These are phyloP conservation scores for Poeciliopsis turneri DNA, from an alignment of 2,797 vertebrate genomes.

Conservation along the genomic window DNA sequence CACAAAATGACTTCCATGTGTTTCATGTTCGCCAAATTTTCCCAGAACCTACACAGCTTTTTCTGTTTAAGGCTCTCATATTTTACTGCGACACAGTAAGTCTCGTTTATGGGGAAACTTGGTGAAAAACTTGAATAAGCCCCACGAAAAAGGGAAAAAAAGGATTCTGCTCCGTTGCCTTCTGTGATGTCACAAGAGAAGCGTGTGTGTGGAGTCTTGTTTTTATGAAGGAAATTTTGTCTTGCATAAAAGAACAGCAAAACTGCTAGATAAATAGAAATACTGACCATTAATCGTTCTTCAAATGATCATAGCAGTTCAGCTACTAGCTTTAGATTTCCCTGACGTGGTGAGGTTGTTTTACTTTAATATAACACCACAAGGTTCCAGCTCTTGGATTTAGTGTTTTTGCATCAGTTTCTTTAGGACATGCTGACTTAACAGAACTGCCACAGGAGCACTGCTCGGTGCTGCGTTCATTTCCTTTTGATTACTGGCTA, in stretches of 20 bases:
- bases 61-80: neutral
- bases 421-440: slow-evolving; percentile 21
- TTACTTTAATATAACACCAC: neutral
- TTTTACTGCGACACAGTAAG: neutral
- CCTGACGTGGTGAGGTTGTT: neutral
- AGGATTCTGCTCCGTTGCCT: neutral
- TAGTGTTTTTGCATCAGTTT: slow-evolving; percentile 8
- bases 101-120: neutral
- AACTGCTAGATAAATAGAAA: neutral
- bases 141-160: neutral
- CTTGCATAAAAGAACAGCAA: neutral
- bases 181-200: neutral
- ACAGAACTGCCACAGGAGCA: slow-evolving; percentile 15
- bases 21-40: neutral
- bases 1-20: neutral
- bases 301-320: neutral
- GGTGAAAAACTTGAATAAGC: neutral
- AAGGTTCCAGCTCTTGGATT: neutral
- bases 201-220: neutral
- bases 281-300: neutral
- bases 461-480: slow-evolving; percentile 28
- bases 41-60: neutral
- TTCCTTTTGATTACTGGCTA: slow-evolving; percentile 50
- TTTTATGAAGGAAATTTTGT: neutral
- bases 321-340: neutral